These are phyloP conservation scores for Progne subis DNA, from an alignment of 2,113 vertebrate species.

Conservation along the genomic window DNA sequence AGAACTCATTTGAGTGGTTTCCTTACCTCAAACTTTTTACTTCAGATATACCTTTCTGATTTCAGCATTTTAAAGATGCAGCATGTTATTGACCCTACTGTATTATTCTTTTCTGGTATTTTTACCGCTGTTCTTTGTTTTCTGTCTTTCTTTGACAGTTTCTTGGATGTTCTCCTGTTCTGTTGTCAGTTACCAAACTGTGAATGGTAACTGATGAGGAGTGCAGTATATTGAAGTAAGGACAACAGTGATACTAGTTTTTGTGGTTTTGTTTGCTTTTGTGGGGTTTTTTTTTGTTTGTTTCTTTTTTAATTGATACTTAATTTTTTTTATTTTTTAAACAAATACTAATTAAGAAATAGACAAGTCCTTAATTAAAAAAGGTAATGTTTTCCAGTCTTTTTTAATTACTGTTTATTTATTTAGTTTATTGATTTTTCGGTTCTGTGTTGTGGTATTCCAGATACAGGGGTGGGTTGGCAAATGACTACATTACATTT, in stretches of 20 bases:
- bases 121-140: not conserved
- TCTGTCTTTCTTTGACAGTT: not conserved
- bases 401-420: not conserved
- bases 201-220: not conserved
- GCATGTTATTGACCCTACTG: not conserved
- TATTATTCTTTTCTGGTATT: not conserved
- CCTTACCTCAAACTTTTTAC: not conserved
- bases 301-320: not conserved
- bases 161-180: not conserved
- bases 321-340: not conserved
- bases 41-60: not conserved
- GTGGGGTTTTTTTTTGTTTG: not conserved
- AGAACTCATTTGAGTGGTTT: not conserved
- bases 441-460: not conserved
- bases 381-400: rapidly evolving
- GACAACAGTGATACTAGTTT: not conserved
- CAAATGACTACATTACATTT: not conserved
- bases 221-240: not conserved
- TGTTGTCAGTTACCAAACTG: not conserved
- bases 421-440: not conserved
- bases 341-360: not conserved
- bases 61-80: not conserved
- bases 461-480: not conserved
- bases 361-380: not conserved
- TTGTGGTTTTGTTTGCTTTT: not conserved